Evolutionary conservation across 2,113 vertebrate species (phyloP), one percentile per base, ranked within the genome.

Genomic region (Thalassoma bifasciatum): DNA sequence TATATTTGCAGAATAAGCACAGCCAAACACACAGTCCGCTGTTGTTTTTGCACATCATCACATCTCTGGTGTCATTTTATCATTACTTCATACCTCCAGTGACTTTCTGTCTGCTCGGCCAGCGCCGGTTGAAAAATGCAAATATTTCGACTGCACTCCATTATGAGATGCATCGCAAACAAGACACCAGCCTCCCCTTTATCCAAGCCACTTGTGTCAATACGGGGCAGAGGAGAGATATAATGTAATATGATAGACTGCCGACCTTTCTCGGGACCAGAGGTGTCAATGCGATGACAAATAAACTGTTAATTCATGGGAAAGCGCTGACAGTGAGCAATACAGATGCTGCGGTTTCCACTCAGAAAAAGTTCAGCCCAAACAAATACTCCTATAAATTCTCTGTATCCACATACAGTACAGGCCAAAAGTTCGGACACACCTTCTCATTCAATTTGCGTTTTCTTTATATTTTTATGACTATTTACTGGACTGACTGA

Each of bases 161-260:
- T 82, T 79, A 80, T 57, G 70, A 57, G 60, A 72, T 51, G 65
- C 82, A 83, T 66, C 34, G 75, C 77, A 88, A 80, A 78, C 63
- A 77, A 57, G 50, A 66, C 37, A 14, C 70, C 50, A 46, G 42
- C 40, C 19, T 53, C 16, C 40, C 21, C 59, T 44, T 14, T 40
- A 36, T 42, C 52, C 72, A 72, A 68, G 69, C 76, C 78, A 63
- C 83, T 53, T 49, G 68, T 90, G 90, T 91, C 87, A 86, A 91
- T 93, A 91, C 59, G 38, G 74, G 72, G 75, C 63, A 77, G 61
- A 66, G 49, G 64, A 58, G 71, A 85, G 82, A 89, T 88, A 75
- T 87, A 92, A 88, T 77, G 77, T 69, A 53, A 83, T 88, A 86
- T 91, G 89, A 93, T 91, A 86, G 91, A 94, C 85, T 86, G 86